Conservation (phyloP, 2,888 invertebrate species). For the Caenorhabditis uteleia region DNA sequence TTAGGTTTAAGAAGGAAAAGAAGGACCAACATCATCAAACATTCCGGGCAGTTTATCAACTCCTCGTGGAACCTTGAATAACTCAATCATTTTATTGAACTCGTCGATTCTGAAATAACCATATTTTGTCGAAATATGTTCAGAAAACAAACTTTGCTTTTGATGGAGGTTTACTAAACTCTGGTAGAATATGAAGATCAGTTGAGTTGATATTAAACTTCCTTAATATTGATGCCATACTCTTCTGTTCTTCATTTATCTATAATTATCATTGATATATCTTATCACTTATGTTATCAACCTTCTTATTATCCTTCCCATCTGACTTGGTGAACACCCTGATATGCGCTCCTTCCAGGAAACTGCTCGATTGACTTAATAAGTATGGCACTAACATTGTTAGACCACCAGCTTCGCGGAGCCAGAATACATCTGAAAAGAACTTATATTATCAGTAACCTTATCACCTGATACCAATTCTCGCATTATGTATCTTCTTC, state of each 20-base stretch:
- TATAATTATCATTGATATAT: too few relatives aligned
- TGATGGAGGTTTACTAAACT: conserved; percentile 29
- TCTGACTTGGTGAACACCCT: conserved; percentile 35
- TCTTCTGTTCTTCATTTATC: conserved; percentile 43
- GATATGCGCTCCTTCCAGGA: conserved; percentile 33
- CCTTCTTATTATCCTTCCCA: conserved; percentile 26
- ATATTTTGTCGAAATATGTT: background rate
- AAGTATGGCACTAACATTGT: conserved; percentile 37
- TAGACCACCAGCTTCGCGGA: conserved; percentile 36
- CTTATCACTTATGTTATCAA: too few relatives aligned
- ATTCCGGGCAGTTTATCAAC: conserved; percentile 18
- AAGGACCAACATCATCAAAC: conserved; percentile 24
- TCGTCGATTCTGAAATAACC: conserved; percentile 20
- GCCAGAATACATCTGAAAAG: conserved; percentile 41
- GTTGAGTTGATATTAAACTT: conserved; percentile 37
- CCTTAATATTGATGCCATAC: conserved; percentile 30
- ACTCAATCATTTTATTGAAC: conserved; percentile 24
- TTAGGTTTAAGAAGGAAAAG: background rate
- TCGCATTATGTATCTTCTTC: conserved; percentile 17
- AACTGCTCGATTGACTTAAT: conserved; percentile 32
- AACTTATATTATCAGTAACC: background rate
- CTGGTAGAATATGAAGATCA: conserved; percentile 35
- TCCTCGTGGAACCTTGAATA: conserved; percentile 11
- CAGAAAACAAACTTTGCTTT: conserved; percentile 13
- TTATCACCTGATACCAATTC: conserved; percentile 21